phyloP scores from a whole-genome alignment of 2,113 vertebrate species.

The Pleuronectes platessa region DNA sequence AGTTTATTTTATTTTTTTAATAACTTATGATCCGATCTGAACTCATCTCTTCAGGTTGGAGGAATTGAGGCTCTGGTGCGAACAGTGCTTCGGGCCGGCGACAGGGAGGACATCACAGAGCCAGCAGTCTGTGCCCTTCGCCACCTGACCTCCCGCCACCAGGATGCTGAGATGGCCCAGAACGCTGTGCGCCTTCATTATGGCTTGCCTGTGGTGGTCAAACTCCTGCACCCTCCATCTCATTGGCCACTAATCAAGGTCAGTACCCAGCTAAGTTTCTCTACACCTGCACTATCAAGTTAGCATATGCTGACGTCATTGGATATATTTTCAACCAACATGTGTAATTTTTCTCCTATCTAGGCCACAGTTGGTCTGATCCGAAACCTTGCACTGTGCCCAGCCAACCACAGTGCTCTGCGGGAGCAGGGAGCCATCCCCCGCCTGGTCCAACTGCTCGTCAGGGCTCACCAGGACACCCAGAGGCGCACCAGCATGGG shows the following conservation, averaged over 20 bases:
- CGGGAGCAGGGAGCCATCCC: constrained; percentile 98
- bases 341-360: neutral
- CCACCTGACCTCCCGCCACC: constrained; percentile 96
- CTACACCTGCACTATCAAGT: neutral
- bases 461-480: constrained; percentile 97
- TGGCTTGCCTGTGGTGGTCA: constrained; percentile 96
- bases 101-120: constrained; percentile 98
- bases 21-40: neutral
- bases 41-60: constrained; percentile 83
- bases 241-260: constrained; percentile 99
- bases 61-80: constrained; percentile 97
- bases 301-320: neutral
- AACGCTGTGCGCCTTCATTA: constrained; percentile 98
- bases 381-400: constrained; percentile 96
- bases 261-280: neutral
- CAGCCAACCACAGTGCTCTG: constrained; percentile 95
- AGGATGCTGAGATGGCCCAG: constrained; percentile 99
- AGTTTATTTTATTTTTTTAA: neutral
- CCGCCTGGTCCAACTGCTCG: constrained; percentile 93
- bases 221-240: constrained; percentile 96
- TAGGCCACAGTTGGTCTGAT: constrained; percentile 98
- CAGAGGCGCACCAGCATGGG: constrained; percentile 98
- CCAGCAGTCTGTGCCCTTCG: constrained; percentile 97
- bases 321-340: neutral
- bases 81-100: constrained; percentile 95